Evolutionary conservation across 2,113 vertebrate species (phyloP), one percentile per base, ranked within the genome.

Genomic region (Ovis canadensis): DNA sequence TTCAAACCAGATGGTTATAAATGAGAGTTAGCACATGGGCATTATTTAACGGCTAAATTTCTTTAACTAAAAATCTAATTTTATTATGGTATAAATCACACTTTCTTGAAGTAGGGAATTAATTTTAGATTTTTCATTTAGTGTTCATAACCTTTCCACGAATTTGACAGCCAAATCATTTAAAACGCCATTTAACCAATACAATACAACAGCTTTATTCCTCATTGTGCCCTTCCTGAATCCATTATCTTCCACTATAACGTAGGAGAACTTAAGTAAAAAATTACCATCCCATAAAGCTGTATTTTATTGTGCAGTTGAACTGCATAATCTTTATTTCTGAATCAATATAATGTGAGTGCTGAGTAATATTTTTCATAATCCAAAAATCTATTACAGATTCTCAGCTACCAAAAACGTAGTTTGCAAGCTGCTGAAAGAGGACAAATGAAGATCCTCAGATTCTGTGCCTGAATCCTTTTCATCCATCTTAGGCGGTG

Each of bases 31-130:
- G 96, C 93, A 59, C 98, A 98, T 54, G 88, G 98, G 97, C 98
- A 98, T 97, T 97, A 91, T 94, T 98, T 98, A 99, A 99, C 97
- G 98, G 98, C 98, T 98, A 98, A 97, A 98, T 98, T 98, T 98
- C 98, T 98, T 99, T 98, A 99, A 99, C 98, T 99, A 99, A 99
- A 99, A 98, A 98, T 98, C 98, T 98, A 98, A 99, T 99, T 98
- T 98, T 98, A 98, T 98, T 97, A 96, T 59, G 94, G 97, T 85
- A 98, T 98, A 99, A 98, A 98, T 99, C 98, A 98, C 29, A 92
- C 27, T 93, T 98, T 98, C 98, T 97, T 96, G 92, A 98, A 98
- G 82, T 40, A 84, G 94, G 92, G 97, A 98, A 98, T 92, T 87
- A 94, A 93, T 94, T 98, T 98, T 91, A 64, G 96, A 97, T 98